Conservation (phyloP, 2,113 vertebrate genomes). For the Stegostoma tigrinum region DNA sequence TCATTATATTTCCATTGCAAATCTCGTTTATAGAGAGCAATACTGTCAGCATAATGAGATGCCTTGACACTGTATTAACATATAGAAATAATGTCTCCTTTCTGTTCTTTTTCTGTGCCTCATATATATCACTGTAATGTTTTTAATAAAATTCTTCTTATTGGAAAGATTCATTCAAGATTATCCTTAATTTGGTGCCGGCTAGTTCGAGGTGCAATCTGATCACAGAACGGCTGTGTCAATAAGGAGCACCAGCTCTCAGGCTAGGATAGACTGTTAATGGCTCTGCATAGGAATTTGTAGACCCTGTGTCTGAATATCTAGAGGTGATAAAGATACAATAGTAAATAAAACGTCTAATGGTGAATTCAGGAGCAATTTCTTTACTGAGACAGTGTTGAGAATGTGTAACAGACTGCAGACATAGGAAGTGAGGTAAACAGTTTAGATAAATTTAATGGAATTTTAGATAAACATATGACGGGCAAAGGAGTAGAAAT, state of each 20-base stretch:
- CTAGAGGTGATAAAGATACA: not conserved
- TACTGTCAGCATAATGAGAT: constrained; percentile 18
- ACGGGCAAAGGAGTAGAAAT: not conserved
- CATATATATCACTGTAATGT: constrained; percentile 21
- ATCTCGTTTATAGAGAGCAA: constrained; percentile 15
- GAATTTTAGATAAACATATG: not conserved
- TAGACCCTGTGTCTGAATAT: not conserved
- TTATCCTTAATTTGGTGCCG: not conserved
- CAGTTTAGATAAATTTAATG: too few relatives aligned
- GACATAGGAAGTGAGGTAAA: not conserved
- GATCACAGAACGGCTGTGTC: not conserved
- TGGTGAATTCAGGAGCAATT: not conserved
- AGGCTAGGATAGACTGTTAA: not conserved
- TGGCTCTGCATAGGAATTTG: not conserved
- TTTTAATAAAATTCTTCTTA: not conserved
- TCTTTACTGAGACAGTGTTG: not conserved
- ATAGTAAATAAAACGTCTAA: not conserved
- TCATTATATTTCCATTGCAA: constrained; percentile 30
- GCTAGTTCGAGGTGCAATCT: not conserved
- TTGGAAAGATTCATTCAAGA: not conserved
- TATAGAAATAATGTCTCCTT: not conserved
- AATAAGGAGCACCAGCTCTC: not conserved
- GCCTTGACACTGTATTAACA: constrained; percentile 7
- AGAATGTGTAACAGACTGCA: not conserved
- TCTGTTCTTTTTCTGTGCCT: not conserved